Percentiles rank a stretch among this genome's conserved stretches.
Conservation (phyloP, 2,797 vertebrate genomes). For the Mus spretus region DNA sequence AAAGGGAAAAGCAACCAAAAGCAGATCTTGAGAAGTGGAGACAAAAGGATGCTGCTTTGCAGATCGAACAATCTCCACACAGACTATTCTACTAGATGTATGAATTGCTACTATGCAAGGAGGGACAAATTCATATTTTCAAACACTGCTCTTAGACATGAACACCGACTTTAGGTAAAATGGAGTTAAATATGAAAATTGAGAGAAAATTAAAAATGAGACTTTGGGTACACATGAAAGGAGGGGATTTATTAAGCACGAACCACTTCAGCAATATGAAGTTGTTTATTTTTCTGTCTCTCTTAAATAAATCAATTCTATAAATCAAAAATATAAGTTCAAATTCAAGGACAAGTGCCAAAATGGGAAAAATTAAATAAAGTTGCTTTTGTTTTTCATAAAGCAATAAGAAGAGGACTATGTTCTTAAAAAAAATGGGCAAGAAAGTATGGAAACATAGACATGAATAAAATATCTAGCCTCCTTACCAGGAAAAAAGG, state of each 20-base stretch:
- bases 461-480: background rate
- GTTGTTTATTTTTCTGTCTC: background rate
- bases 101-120: background rate
- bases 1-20: background rate
- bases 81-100: background rate
- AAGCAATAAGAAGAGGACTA: background rate
- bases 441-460: constrained; percentile 17
- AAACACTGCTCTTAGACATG: background rate
- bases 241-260: background rate
- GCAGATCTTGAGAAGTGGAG: background rate
- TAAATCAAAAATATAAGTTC: background rate
- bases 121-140: background rate
- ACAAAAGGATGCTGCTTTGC: background rate
- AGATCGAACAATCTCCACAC: background rate
- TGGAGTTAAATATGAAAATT: constrained; percentile 13
- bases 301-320: background rate
- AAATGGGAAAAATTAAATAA: constrained; percentile 11
- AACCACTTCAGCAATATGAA: background rate
- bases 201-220: constrained; percentile 1
- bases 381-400: background rate
- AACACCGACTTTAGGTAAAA: background rate
- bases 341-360: background rate
- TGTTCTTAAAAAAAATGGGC: background rate
- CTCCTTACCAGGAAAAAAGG: constrained; percentile 4
- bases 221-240: background rate